Percentiles rank a stretch among this genome's conserved stretches.
These are phyloP conservation scores for Oxyruncus cristatus DNA, from an alignment of 2,113 vertebrate genomes.

Conservation along the genomic window DNA sequence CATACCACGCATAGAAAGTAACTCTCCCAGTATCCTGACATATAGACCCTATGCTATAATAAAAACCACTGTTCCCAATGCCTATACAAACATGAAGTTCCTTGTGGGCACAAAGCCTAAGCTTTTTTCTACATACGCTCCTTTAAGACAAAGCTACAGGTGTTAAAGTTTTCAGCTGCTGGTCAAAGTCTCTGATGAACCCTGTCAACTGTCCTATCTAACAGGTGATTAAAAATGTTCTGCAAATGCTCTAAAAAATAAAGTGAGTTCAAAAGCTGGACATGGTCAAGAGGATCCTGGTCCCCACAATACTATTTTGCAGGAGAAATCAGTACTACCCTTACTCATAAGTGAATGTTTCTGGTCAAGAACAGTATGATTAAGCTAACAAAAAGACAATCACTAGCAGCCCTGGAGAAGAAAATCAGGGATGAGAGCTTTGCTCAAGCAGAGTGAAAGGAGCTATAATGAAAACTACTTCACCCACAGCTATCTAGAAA, in stretches of 20 bases:
- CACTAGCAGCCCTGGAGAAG: background rate
- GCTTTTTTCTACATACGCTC: background rate
- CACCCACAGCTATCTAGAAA: background rate
- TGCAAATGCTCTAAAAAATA: background rate
- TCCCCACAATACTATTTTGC: background rate
- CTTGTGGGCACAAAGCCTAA: background rate
- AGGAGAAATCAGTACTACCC: background rate
- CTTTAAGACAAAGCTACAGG: background rate
- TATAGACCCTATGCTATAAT: background rate
- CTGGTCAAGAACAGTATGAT: background rate
- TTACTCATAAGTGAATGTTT: background rate
- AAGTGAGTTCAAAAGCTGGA: background rate
- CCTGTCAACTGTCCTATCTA: background rate
- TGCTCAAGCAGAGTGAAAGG: background rate
- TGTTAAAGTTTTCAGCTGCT: background rate
- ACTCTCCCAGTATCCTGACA: background rate
- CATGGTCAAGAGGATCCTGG: background rate
- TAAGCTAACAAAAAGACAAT: background rate
- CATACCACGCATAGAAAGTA: background rate
- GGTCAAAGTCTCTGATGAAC: background rate
- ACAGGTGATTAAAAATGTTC: background rate
- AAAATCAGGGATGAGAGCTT: conserved; percentile 25
- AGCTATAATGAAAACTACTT: conserved; percentile 10
- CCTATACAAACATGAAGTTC: background rate
- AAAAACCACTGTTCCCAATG: background rate